These are phyloP conservation scores for Hydrozoanthus gracilis DNA, from an alignment of 92 coral and sea anemone species.

Conservation along the genomic window DNA sequence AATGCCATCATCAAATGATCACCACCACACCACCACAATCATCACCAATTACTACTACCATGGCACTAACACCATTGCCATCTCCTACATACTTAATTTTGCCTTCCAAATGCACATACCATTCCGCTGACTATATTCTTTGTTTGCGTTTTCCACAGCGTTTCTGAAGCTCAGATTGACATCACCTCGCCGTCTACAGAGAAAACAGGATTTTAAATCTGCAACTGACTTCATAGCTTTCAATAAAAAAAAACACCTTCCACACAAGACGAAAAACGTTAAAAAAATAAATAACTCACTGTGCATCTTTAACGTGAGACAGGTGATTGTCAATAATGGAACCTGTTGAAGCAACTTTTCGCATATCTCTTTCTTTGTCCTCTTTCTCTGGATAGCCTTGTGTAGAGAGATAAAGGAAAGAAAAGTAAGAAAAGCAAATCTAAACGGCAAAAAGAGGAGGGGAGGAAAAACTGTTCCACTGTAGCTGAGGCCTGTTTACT, in stretches of 20 bases:
- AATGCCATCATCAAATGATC: too few relatives aligned
- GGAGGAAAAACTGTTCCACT: too few relatives aligned
- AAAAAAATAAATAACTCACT: conserved; percentile 1
- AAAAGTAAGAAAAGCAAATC: not conserved
- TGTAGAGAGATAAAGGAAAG: not conserved
- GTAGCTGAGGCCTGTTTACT: too few relatives aligned
- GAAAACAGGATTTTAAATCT: not conserved
- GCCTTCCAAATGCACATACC: not conserved
- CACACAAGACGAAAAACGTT: not conserved
- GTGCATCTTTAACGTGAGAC: conserved; percentile 4
- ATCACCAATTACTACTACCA: too few relatives aligned
- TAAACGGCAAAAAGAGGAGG: too few relatives aligned
- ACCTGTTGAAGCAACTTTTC: conserved; percentile 45
- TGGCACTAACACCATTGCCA: too few relatives aligned
- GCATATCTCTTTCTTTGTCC: conserved; percentile 32
- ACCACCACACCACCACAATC: too few relatives aligned
- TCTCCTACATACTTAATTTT: too few relatives aligned
- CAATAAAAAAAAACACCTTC: not conserved
- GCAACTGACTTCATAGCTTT: not conserved
- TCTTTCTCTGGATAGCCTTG: conserved; percentile 10
- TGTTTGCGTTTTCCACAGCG: conserved; percentile 74
- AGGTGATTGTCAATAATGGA: conserved; percentile 21
- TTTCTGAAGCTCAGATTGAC: conserved; percentile 67
- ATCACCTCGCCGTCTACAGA: conserved; percentile 34
- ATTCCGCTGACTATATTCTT: conserved; percentile 20